phyloP scores from a whole-genome alignment of 2,113 vertebrate genomes.

The Egretta garzetta region DNA sequence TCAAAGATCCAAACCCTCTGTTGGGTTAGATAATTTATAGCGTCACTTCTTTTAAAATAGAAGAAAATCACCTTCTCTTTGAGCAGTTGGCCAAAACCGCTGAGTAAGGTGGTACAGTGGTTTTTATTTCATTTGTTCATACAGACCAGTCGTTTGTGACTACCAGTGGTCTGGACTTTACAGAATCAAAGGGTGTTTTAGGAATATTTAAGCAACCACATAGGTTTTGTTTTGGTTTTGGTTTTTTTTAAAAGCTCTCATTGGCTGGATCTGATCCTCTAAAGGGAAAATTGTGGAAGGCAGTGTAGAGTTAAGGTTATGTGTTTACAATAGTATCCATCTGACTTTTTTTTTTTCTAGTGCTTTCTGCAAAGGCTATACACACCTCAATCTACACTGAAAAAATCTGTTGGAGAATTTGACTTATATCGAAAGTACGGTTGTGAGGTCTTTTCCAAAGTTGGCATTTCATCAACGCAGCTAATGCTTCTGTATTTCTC shows the following conservation, averaged over 20 bases:
- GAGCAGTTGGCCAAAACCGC: not conserved
- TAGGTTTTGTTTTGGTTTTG: not conserved
- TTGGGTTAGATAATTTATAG: not conserved
- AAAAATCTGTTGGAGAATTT: not conserved
- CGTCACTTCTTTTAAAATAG: not conserved
- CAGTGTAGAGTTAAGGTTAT: not conserved
- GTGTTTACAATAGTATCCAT: fast-evolving
- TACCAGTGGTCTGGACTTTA: not conserved
- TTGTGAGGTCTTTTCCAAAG: not conserved
- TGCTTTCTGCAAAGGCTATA: not conserved
- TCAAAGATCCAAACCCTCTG: not conserved
- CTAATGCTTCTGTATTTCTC: not conserved
- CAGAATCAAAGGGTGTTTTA: not conserved
- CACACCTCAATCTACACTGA: fast-evolving
- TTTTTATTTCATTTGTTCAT: not conserved
- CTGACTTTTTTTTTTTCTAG: not conserved
- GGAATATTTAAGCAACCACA: not conserved
- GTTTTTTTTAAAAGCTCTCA: not conserved
- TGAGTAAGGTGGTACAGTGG: not conserved
- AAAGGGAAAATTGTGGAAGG: not conserved
- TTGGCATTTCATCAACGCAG: not conserved
- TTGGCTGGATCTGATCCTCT: not conserved
- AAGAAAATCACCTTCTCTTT: not conserved
- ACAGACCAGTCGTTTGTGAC: not conserved
- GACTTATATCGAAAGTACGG: not conserved